Base-by-base conservation (phyloP, 2,797 vertebrate genomes). In the Zenarchopterus dispar region DNA sequence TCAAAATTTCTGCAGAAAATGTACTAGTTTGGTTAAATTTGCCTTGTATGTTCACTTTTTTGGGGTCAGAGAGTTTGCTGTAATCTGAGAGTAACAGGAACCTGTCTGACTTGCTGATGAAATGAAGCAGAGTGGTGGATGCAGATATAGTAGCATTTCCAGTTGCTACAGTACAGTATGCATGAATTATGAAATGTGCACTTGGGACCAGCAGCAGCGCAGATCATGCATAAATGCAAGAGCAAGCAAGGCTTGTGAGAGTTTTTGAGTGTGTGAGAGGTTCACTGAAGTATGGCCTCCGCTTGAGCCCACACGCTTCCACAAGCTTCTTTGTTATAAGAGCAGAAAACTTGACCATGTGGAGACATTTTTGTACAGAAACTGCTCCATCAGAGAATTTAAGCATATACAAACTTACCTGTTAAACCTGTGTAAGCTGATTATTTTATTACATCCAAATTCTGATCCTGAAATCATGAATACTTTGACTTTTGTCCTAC, bases 151-250 rank as follows among this genome's bases (percentile, higher is more conserved):
- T 81, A 85, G 87, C 82, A 44, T 88, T 91, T 91, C 73, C 75
- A 88, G 88, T 89, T 81, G 80, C 82, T 80, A 80, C 74, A 65
- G 82, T 86, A 86, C 78, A 70, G 85, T 81, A 61, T 83, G 82
- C 83, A 93, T 93, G 90, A 92, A 93, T 93, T 92, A 93, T 93
- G 90, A 89, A 93, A 81, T 21, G 70, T 65, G 82, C 89, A 73
- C 84, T 73, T 66, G 84, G 90, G 90, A 92, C 53, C 69, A 49
- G 84, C 67, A 36, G 74, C 82, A 85, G 86, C 84, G 83, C 84
- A 68, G 74, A 84, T 91, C 92, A 93, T 93, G 86, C 84, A 93
- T 93, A 90, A 91, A 93, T 93, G 90, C 87, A 93, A 59, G 63
- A 88, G 84, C 75, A 78, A 69, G 78, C 80, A 73, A 74, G 80